Base-by-base conservation (phyloP, 2,888 invertebrate species). In the Philaethria dido region DNA sequence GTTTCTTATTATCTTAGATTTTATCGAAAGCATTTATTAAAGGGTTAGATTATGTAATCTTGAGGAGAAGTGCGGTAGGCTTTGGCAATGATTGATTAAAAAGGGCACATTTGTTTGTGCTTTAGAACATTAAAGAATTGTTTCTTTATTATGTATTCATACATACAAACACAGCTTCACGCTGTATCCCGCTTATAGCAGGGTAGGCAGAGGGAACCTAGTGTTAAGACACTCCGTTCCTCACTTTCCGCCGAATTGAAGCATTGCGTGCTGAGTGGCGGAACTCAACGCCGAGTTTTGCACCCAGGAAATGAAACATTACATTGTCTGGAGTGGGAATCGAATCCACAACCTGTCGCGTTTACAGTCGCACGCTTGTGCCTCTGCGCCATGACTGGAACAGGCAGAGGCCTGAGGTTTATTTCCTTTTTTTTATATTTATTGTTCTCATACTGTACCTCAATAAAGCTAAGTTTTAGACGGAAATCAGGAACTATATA, bases 71-170 rank as follows among this genome's bases (percentile, higher is more conserved):
- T 13, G 33, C 20, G 60, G 33, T 57, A 42, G 14, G 45, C 45
- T 45, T 60, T 60, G 60, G 59, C 59, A 25, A 18, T 60, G 45
- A 60, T 60, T 60, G 45, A 60, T 47, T 59, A 18, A 6, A 20
- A 14, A n/a, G 45, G 14, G 18, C 18, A 47, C 11, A 18, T 33
- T 29, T 16, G 45, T 29, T 57, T 11, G 57, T 57, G 42, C 9
- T 11, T 39, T 42, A 4, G 22, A 50, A 50, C 25, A 14, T 57
- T 6, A 14, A 20, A 39, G 14, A 25, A 14, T 22, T 36, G 9
- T 9, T 29, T 8, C 39, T 50, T 25, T n/a, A n/a, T n/a, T n/a
- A n/a, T n/a, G n/a, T n/a, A n/a, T n/a, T n/a, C n/a, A n/a, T n/a
- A n/a, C n/a, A n/a, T n/a, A n/a, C n/a, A n/a, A n/a, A n/a, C n/a